phyloP scores from a whole-genome alignment of 92 coral and sea anemone genomes.

The Epizoanthus ramosus region DNA sequence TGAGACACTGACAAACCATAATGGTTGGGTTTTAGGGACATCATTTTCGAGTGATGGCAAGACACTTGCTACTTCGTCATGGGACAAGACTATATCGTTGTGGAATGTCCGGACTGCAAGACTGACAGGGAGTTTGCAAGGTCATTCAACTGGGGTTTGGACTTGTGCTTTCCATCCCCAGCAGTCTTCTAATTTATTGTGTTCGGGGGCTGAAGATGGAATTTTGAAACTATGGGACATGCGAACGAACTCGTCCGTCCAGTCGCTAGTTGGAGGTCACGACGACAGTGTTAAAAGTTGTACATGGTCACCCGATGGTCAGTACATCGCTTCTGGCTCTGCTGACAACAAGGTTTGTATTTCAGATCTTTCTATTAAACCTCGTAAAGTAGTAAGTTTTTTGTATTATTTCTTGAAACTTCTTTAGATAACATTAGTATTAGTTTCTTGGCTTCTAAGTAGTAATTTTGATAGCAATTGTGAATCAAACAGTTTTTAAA shows the following conservation, averaged over 20 bases:
- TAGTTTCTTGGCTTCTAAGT: not conserved
- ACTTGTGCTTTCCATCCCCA: slow-evolving; percentile 83
- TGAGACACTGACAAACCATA: slow-evolving; percentile 63
- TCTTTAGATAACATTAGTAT: not conserved
- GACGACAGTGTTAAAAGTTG: slow-evolving; percentile 91
- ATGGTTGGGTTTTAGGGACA: slow-evolving; percentile 87
- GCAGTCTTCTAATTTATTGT: slow-evolving; percentile 60
- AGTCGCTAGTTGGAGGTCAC: slow-evolving; percentile 92
- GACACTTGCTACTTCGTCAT: slow-evolving; percentile 81
- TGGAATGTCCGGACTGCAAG: slow-evolving; percentile 81
- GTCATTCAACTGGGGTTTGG: slow-evolving; percentile 98
- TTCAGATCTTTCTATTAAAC: not conserved
- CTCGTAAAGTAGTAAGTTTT: not conserved
- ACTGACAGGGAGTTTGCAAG: slow-evolving; percentile 52
- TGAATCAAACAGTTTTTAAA: not conserved
- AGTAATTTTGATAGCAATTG: not conserved
- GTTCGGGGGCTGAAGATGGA: slow-evolving; percentile 98
- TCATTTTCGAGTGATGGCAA: slow-evolving; percentile 80
- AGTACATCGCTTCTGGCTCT: slow-evolving; percentile 88
- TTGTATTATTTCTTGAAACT: not conserved
- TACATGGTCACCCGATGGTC: slow-evolving; percentile 87
- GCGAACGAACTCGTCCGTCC: slow-evolving; percentile 68
- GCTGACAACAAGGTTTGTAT: slow-evolving; percentile 85
- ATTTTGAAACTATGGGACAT: slow-evolving; percentile 92
- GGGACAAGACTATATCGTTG: slow-evolving; percentile 84